Base-by-base conservation (phyloP, 1,140 invertebrate species). In the Mya arenaria region DNA sequence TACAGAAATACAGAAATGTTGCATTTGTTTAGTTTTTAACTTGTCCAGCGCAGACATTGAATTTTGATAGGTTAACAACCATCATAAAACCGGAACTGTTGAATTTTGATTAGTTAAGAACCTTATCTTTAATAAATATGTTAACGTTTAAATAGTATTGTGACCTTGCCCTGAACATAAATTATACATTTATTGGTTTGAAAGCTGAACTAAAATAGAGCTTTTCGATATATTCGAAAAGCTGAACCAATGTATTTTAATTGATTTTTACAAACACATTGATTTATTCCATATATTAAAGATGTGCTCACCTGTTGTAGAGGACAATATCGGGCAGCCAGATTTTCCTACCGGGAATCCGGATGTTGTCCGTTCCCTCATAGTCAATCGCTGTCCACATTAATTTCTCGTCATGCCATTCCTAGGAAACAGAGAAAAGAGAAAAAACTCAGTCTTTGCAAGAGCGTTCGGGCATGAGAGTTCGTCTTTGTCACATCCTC, bases 291-390 rank as follows among this genome's bases (percentile, higher is more conserved):
- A n/a, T n/a, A 55, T 34, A n/a, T 44, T 8, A 41, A 56, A 17
- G 17, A 34, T 10, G 25, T 17, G 32, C 28, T 30, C 87, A 94
- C 94, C 93, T 94, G 90, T 95, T 95, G 85, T 95, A 95, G 1
- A 95, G 88, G 3, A 95, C 94, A 72, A 95, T 94, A 79, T 95
- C 94, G 0, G 94, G 94, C 6, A 94, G 88, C 94, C 94, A 95
- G 44, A 95, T 91, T 60, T 89, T 90, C 32, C 93, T 89, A 84
- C 94, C 94, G 10, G 94, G 94, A 25, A 95, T 89, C 1, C 94
- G 88, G 32, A 95, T 93, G 48, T 90, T 93, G 30, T 88, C 91
- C 17, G 95, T 83, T 5, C 93, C 92, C 13, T 89, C 92, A 88
- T 89, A 95, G n/a, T 94, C 92, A 17, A 80, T 80, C 2, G 94